These are phyloP conservation scores for Drosophila elegans DNA, from an alignment of 1,140 invertebrate species.

Conservation along the genomic window DNA sequence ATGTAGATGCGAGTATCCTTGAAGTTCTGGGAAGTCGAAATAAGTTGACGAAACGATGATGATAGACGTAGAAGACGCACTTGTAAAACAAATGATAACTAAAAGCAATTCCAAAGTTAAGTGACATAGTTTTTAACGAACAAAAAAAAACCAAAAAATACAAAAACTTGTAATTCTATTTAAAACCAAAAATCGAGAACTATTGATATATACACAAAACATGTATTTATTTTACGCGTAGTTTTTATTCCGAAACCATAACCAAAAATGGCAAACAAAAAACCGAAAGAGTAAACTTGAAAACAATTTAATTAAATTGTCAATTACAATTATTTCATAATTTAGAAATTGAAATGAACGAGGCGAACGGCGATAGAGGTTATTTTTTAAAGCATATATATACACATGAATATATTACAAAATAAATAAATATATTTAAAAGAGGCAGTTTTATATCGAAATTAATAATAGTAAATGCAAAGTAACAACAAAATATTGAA, in stretches of 20 bases:
- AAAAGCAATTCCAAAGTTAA: constrained; percentile 82
- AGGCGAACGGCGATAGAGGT: constrained; percentile 71
- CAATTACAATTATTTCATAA: constrained; percentile 81
- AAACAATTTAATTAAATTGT: constrained; percentile 83
- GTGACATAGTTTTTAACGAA: constrained; percentile 76
- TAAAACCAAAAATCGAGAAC: constrained; percentile 64
- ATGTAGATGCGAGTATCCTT: background rate
- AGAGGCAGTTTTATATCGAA: constrained; percentile 81
- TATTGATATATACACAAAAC: constrained; percentile 78
- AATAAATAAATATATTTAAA: constrained; percentile 55
- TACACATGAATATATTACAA: constrained; percentile 61
- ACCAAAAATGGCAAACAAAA: constrained; percentile 25
- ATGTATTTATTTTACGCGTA: constrained; percentile 77
- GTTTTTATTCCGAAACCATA: constrained; percentile 58
- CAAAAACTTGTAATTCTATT: constrained; percentile 67
- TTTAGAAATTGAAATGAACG: constrained; percentile 69
- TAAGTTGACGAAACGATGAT: constrained; percentile 13
- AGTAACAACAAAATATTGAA: constrained; percentile 75
- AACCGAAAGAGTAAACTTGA: constrained; percentile 46
- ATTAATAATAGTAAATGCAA: constrained; percentile 77
- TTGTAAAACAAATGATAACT: constrained; percentile 82
- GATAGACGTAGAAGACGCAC: constrained; percentile 64
- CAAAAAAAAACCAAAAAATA: constrained; percentile 34
- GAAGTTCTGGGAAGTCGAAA: constrained; percentile 6
- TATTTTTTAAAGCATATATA: constrained; percentile 81